phyloP scores from a whole-genome alignment of 2,797 vertebrate species.

The Neomorphus geoffroyi region DNA sequence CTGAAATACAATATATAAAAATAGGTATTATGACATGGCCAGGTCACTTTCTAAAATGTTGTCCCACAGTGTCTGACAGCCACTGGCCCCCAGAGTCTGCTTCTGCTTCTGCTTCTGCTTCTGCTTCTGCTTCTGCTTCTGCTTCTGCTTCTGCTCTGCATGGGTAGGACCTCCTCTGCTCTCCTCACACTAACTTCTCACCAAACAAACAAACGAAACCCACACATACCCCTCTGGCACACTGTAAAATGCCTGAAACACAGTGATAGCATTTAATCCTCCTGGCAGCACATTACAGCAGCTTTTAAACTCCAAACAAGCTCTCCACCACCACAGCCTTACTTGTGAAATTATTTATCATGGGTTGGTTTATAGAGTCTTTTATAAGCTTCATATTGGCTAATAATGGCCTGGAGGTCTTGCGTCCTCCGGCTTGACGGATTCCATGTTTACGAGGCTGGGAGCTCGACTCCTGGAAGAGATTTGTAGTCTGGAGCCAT shows the following conservation, averaged over 20 bases:
- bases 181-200: neutral
- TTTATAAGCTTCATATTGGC: slow-evolving; percentile 69
- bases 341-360: slow-evolving; percentile 72
- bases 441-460: slow-evolving; percentile 59
- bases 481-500: slow-evolving; percentile 56
- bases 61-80: neutral
- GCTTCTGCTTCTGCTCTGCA: neutral
- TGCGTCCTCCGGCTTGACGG: slow-evolving; percentile 51
- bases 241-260: slow-evolving; percentile 61
- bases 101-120: too few relatives aligned
- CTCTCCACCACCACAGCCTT: slow-evolving; percentile 1
- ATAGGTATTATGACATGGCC: neutral
- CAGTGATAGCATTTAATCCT: slow-evolving; percentile 69
- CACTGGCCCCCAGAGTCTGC: neutral
- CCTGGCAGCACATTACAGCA: slow-evolving; percentile 62
- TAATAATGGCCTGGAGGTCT: slow-evolving; percentile 68
- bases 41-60: neutral
- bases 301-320: slow-evolving; percentile 51
- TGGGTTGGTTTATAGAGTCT: slow-evolving; percentile 60
- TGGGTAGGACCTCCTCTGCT: neutral
- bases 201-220: neutral
- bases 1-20: neutral
- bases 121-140: neutral
- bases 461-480: slow-evolving; percentile 57
- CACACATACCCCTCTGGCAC: neutral